A percentile compares a stretch with the other conserved stretches of the same genome.
Evolutionary conservation across 2,113 vertebrate genomes (phyloP).

Genomic region (Columbina picui): DNA sequence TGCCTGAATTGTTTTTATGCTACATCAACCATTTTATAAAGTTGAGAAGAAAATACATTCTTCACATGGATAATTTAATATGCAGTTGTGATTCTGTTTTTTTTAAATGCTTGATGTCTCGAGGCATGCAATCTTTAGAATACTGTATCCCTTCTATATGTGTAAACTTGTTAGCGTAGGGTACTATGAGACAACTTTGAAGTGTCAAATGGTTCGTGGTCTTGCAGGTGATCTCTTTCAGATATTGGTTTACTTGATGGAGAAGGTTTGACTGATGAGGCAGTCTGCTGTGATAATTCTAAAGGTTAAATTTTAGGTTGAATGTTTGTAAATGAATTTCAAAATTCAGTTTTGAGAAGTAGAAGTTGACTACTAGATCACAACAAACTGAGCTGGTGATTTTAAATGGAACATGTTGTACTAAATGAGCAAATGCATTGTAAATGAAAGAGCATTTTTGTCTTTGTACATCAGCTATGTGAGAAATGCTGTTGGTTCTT

Average conservation of each 20-base stretch:
- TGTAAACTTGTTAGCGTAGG: background rate
- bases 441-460: background rate
- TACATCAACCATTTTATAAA: background rate
- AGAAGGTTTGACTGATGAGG: background rate
- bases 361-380: background rate
- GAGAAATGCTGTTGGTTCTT: background rate
- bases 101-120: background rate
- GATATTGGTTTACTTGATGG: background rate
- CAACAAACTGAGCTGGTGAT: background rate
- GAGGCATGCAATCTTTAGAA: background rate
- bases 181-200: background rate
- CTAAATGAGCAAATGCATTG: background rate
- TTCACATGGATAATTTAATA: background rate
- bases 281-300: background rate
- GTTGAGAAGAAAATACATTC: background rate
- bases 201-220: background rate
- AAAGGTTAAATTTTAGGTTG: background rate
- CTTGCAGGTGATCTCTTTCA: background rate
- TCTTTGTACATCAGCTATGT: background rate
- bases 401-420: rapidly evolving
- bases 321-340: background rate
- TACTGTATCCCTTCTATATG: background rate
- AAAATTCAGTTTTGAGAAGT: background rate
- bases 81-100: background rate
- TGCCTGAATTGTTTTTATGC: background rate